Evolutionary conservation across 2,797 vertebrate genomes (phyloP), one percentile per base, ranked within the genome.

Genomic region (Sciaenops ocellatus): DNA sequence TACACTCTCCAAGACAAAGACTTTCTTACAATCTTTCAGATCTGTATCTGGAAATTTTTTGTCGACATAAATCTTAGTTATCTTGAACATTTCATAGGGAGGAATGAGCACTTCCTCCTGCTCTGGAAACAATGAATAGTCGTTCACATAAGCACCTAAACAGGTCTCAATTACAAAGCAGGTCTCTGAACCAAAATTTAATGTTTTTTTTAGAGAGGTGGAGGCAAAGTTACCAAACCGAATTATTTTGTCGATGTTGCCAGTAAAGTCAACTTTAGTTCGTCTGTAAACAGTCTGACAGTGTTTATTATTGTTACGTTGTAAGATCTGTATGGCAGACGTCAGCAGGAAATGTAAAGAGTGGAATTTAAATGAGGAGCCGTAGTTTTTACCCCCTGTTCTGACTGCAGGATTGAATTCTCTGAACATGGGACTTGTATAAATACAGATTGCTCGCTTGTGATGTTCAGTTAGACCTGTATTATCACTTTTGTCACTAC

Each of bases 71-170:
- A 22, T 15, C 0, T 56, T 0, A 1, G 34, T 73, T 50, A 88
- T 84, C 0, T n/a, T 72, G 52, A 90, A 90, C n/a, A 11, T 4
- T 46, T 90, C 89, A 69, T 85, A 88, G 1, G 89, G 89, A 1
- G 85, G 89, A 11, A 90, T 80, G 44, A 90, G 77, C 46, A 90
- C 86, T 47, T 88, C 85, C 16, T 2, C 3, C 46, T 89, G 51
- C 0, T 0, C 2, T 9, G 13, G n/a, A n/a, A n/a, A n/a, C 0
- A 0, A 0, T 30, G 5, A 6, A 47, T 80, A 87, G 0, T 55
- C 8, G 9, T 68, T 28, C 18, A 88, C n/a, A 51, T 1, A 8
- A 4, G 71, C 83, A 3, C 83, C 89, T 0, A 0, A 51, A 26
- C 86, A 90, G 0, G 86, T 87, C 6, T 3, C 17, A 18, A 90